Conservation (phyloP, 2,888 invertebrate species). For the Cyclophora punctaria region DNA sequence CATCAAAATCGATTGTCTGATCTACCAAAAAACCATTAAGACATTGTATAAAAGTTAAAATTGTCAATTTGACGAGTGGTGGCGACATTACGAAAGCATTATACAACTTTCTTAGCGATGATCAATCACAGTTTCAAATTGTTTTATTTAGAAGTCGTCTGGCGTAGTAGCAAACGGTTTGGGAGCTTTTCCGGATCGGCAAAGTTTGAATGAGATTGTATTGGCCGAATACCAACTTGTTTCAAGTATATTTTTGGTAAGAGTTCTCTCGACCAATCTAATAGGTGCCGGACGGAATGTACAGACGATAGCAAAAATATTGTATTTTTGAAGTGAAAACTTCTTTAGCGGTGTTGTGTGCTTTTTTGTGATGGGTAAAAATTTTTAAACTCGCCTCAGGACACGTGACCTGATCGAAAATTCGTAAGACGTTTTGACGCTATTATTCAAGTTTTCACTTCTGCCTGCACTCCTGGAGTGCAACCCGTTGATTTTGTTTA, state of each 20-base stretch:
- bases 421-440: no score
- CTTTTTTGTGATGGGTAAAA: no score
- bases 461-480: no score
- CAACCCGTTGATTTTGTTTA: no score
- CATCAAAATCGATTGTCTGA: no score
- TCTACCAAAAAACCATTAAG: slow-evolving; percentile 9
- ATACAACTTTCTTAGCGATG: slow-evolving; percentile 37
- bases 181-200: slow-evolving; percentile 33
- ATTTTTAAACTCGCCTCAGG: no score
- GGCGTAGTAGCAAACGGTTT: slow-evolving; percentile 27
- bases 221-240: slow-evolving; percentile 60
- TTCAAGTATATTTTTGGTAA: slow-evolving; percentile 19
- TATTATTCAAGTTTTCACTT: no score
- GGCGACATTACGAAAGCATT: slow-evolving; percentile 24
- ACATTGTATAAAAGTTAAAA: slow-evolving; percentile 10
- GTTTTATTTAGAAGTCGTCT: slow-evolving; percentile 32
- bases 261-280: slow-evolving; percentile 7
- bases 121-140: slow-evolving; percentile 50
- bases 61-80: slow-evolving; percentile 13
- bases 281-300: not conserved
- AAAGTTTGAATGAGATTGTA: slow-evolving; percentile 67
- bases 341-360: no score
- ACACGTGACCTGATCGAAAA: no score
- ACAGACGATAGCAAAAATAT: no score
- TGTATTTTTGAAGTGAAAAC: no score